phyloP scores from a whole-genome alignment of 2,888 invertebrate genomes.

The Ptychoptera albimana region DNA sequence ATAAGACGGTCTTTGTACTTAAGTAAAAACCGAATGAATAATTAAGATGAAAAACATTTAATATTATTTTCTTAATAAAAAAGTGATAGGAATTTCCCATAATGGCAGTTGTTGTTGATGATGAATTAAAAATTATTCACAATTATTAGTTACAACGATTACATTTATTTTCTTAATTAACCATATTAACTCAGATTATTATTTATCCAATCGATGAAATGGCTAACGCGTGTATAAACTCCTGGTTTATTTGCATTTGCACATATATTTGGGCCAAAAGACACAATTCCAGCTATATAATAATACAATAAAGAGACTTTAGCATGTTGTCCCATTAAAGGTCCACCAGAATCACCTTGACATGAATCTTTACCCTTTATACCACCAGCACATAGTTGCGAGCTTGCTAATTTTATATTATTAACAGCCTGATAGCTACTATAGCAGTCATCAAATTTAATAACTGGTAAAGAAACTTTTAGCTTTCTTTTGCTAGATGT shows the following conservation, averaged over 20 bases:
- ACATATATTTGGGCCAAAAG: constrained; percentile 45
- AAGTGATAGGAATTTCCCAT: too few relatives aligned
- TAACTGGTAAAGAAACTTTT: constrained; percentile 34
- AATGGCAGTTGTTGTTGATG: too few relatives aligned
- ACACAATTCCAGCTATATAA: constrained; percentile 41
- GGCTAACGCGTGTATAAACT: constrained; percentile 41
- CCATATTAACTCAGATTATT: constrained; percentile 12
- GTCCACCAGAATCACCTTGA: constrained; percentile 46
- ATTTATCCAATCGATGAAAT: constrained; percentile 42
- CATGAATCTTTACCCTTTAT: constrained; percentile 36
- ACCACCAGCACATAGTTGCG: constrained; percentile 46
- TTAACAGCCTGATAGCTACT: constrained; percentile 33
- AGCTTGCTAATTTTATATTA: constrained; percentile 27
- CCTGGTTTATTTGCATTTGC: constrained; percentile 43
- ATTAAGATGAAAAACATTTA: too few relatives aligned
- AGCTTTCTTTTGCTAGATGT: constrained; percentile 34
- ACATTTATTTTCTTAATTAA: too few relatives aligned
- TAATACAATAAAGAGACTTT: constrained; percentile 24
- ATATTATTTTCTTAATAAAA: too few relatives aligned
- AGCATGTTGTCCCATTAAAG: constrained; percentile 33
- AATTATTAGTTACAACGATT: too few relatives aligned
- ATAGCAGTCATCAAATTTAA: constrained; percentile 33
- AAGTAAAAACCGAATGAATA: too few relatives aligned
- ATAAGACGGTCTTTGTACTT: too few relatives aligned
- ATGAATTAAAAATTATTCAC: too few relatives aligned